Evolutionary conservation across 35 echinoderm and acorn worm species (phyloP), one percentile per base, ranked within the genome.

Genomic region (Patiria miniata): DNA sequence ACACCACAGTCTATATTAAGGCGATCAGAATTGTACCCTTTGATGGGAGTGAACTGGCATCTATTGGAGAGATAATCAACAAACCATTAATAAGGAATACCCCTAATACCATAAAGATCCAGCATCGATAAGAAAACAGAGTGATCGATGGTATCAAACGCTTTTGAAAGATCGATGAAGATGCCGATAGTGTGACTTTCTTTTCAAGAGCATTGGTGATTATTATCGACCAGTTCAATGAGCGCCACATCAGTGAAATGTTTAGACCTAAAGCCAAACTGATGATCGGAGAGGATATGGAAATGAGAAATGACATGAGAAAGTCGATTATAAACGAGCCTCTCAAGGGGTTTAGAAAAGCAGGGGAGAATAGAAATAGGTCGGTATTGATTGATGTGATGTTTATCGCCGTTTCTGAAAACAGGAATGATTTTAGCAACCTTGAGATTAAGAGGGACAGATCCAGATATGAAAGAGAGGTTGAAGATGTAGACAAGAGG

Each of bases 401-500:
- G 15, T 39, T 18, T 8, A 33, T 87, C 52, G n/a, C n/a, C n/a
- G n/a, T n/a, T n/a, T n/a, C n/a, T n/a, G n/a, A n/a, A n/a, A n/a
- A n/a, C n/a, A n/a, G n/a, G n/a, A n/a, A n/a, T n/a, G n/a, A n/a
- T n/a, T n/a, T n/a, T n/a, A n/a, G n/a, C n/a, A n/a, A n/a, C 40
- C 42, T 93, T 93, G 0, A 93, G 30, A 15, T 61, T 39, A 53
- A 57, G 29, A 36, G 91, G 91, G 40, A 93, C 80, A 86, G 78
- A 28, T 59, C 68, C 86, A 58, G 29, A 54, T 15, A 39, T 59
- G 21, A n/a, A n/a, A n/a, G n/a, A n/a, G n/a, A n/a, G n/a, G n/a
- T n/a, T n/a, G n/a, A n/a, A n/a, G n/a, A n/a, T 78, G 58, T 94
- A 78, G 44, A 77, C 81, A 30, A 90, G 60, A 15, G 92, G 87